These are phyloP conservation scores for Chaetura pelagica DNA, from an alignment of 2,113 vertebrate genomes.

Conservation along the genomic window DNA sequence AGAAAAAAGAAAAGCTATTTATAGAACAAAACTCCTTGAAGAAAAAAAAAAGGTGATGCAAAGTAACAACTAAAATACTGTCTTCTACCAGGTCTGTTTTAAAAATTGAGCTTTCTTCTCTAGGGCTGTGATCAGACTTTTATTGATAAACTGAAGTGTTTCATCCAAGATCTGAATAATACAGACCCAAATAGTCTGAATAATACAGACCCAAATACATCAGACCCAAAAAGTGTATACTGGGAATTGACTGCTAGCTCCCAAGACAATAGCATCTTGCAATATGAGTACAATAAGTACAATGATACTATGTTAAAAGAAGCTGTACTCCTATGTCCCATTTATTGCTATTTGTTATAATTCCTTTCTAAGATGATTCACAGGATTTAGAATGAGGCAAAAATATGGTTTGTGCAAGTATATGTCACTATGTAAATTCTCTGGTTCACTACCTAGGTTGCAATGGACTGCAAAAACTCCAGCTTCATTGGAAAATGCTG, in stretches of 20 bases:
- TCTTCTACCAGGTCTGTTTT: slow-evolving; percentile 29
- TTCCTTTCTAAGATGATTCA: not conserved
- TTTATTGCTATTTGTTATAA: not conserved
- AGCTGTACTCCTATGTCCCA: not conserved
- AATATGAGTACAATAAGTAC: not conserved
- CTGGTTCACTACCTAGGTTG: not conserved
- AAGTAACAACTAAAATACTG: slow-evolving; percentile 60
- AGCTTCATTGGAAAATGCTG: not conserved
- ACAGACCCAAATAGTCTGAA: not conserved
- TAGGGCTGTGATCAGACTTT: not conserved
- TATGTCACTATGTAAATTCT: not conserved
- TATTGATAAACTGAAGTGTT: not conserved
- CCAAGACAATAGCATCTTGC: not conserved
- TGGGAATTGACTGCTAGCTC: not conserved
- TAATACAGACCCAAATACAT: not conserved
- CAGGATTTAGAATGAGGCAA: not conserved
- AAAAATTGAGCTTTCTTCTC: slow-evolving; percentile 34
- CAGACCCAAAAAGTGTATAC: not conserved
- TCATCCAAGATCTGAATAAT: not conserved
- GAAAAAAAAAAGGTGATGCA: slow-evolving; percentile 19
- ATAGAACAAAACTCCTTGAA: slow-evolving; percentile 41
- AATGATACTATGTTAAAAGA: not conserved
- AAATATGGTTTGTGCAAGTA: not conserved
- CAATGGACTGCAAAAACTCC: not conserved
- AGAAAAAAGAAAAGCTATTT: slow-evolving; percentile 39